phyloP scores from a whole-genome alignment of 2,888 invertebrate genomes.

The Choreutis nemorana region DNA sequence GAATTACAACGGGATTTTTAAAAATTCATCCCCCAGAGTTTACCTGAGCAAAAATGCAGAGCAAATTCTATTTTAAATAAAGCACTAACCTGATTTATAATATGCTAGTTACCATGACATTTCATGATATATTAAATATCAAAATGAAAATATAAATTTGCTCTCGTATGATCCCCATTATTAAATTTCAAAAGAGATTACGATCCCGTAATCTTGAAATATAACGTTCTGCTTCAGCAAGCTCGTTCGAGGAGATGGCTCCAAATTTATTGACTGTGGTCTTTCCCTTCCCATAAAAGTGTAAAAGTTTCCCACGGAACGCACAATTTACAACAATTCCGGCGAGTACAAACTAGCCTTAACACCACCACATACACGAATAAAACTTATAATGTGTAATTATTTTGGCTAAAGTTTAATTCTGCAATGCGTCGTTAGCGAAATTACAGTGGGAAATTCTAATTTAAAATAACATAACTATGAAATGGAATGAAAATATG shows the following conservation, averaged over 20 bases:
- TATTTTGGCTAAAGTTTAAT: slow-evolving; percentile 34
- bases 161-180: slow-evolving; percentile 35
- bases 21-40: no score
- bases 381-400: slow-evolving; percentile 22
- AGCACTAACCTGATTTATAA: no score
- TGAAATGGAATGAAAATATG: no score
- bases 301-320: slow-evolving; percentile 36
- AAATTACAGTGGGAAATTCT: slow-evolving; percentile 22
- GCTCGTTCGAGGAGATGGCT: slow-evolving; percentile 34
- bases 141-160: no score
- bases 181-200: slow-evolving; percentile 49
- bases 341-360: slow-evolving; percentile 25
- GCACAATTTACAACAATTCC: slow-evolving; percentile 34
- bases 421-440: slow-evolving; percentile 37
- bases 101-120: no score
- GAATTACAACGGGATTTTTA: no score
- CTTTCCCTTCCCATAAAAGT: slow-evolving; percentile 36
- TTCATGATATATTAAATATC: no score
- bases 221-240: slow-evolving; percentile 35
- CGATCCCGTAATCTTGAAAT: slow-evolving; percentile 43
- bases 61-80: no score
- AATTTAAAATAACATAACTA: no score
- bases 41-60: no score
- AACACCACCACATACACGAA: slow-evolving; percentile 18
- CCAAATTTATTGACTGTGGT: slow-evolving; percentile 39